Conservation (phyloP, 2,113 vertebrate species). For the Brienomyrus brachyistius region DNA sequence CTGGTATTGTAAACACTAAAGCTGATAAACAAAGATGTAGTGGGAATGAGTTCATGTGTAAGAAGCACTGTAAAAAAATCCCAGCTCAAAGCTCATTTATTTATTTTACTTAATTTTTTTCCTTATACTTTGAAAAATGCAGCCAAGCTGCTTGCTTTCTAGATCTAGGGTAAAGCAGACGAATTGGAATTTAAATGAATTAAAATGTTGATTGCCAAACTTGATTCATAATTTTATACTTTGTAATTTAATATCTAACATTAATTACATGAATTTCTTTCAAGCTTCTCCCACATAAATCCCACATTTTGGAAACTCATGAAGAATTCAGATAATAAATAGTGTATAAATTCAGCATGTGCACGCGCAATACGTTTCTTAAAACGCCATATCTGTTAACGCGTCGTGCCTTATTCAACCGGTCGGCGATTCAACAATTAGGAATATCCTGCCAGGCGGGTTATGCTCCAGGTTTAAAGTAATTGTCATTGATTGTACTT, state of each 20-base stretch:
- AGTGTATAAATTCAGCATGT: background rate
- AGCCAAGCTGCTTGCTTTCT: background rate
- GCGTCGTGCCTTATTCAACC: background rate
- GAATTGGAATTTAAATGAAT: background rate
- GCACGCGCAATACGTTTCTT: background rate
- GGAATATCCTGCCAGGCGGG: background rate
- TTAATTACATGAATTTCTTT: background rate
- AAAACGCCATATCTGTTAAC: background rate
- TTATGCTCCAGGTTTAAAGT: constrained; percentile 10
- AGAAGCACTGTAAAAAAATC: background rate
- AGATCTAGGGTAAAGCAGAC: background rate
- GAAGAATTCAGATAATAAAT: background rate
- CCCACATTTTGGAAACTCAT: background rate
- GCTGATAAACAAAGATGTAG: background rate
- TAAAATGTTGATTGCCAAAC: background rate
- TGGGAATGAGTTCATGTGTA: background rate
- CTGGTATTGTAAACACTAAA: background rate
- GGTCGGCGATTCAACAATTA: background rate
- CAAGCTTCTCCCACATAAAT: background rate
- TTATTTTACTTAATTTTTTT: background rate
- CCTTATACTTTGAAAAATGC: background rate
- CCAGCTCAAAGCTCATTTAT: background rate
- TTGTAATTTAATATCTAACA: background rate
- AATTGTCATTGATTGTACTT: constrained; percentile 21
- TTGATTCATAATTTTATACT: constrained; percentile 9